These are phyloP conservation scores for Bradypus variegatus DNA, from an alignment of 2,797 vertebrate genomes.

Conservation along the genomic window DNA sequence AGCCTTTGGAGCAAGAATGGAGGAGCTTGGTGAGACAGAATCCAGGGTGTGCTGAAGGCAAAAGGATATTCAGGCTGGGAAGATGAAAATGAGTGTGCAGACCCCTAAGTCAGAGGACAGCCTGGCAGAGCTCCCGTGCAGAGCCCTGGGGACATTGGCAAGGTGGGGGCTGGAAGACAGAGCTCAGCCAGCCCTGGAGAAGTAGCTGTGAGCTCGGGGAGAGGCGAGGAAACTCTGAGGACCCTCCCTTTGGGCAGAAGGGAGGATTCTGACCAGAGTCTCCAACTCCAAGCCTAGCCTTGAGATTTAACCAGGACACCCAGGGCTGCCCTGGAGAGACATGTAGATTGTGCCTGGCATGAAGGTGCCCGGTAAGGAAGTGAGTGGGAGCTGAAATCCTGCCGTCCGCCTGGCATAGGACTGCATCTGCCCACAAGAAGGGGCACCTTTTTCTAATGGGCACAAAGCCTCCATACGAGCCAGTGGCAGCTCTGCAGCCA, in stretches of 20 bases:
- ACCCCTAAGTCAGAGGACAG: neutral
- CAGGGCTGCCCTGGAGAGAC: neutral
- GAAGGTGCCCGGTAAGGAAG: neutral
- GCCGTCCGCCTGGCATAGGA: too few species aligned
- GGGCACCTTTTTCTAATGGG: fast-evolving
- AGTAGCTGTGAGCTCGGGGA: fast-evolving
- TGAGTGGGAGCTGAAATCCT: neutral
- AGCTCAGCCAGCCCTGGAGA: neutral
- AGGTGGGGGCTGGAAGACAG: too few species aligned
- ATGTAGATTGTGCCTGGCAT: fast-evolving
- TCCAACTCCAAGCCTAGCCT: neutral
- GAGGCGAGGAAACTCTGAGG: neutral
- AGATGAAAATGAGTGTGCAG: neutral
- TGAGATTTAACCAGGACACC: neutral
- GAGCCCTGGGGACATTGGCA: neutral
- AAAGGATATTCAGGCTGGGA: neutral
- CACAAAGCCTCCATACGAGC: neutral
- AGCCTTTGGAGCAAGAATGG: neutral
- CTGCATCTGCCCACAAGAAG: neutral
- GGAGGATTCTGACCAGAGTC: neutral
- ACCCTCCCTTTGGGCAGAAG: neutral
- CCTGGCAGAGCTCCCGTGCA: neutral
- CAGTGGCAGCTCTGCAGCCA: neutral
- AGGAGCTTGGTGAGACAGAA: neutral
- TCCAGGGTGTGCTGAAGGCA: neutral